phyloP scores from a whole-genome alignment of 1,140 invertebrate species.

The Nixonia krombeini region DNA sequence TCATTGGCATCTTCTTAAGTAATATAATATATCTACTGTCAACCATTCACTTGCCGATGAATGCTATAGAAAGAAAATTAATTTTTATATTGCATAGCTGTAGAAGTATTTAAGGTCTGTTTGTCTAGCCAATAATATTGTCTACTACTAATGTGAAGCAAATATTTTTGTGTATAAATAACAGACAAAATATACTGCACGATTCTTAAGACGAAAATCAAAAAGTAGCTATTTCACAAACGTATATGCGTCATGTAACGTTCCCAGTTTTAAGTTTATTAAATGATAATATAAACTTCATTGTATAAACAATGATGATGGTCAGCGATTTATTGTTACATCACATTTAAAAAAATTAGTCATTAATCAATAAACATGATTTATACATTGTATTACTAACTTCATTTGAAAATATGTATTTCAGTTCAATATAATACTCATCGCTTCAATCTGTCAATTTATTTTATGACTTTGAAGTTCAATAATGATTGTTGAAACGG shows the following conservation, averaged over 20 bases:
- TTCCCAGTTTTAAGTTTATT: not conserved
- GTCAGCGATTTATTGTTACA: not conserved
- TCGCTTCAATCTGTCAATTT: too few species aligned
- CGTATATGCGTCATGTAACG: too few species aligned
- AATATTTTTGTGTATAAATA: conserved; percentile 1
- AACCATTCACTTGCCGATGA: conserved; percentile 22
- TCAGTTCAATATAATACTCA: too few species aligned
- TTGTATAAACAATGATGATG: not conserved
- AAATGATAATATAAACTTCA: not conserved
- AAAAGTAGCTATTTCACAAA: not conserved
- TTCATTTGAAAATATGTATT: not conserved
- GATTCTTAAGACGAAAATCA: not conserved
- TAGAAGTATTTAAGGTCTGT: conserved; percentile 18
- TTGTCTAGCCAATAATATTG: conserved; percentile 5
- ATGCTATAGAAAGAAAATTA: conserved; percentile 31
- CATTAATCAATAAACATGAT: not conserved
- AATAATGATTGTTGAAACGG: too few species aligned
- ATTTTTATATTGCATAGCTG: conserved; percentile 38
- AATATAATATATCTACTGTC: conserved; percentile 4
- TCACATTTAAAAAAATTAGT: not conserved
- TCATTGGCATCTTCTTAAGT: too few species aligned
- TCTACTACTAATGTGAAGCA: not conserved
- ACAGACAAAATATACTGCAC: not conserved
- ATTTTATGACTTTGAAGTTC: too few species aligned
- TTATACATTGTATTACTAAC: not conserved